Base-by-base conservation (phyloP, 1,140 invertebrate genomes). In the Macrocentrus cingulum region DNA sequence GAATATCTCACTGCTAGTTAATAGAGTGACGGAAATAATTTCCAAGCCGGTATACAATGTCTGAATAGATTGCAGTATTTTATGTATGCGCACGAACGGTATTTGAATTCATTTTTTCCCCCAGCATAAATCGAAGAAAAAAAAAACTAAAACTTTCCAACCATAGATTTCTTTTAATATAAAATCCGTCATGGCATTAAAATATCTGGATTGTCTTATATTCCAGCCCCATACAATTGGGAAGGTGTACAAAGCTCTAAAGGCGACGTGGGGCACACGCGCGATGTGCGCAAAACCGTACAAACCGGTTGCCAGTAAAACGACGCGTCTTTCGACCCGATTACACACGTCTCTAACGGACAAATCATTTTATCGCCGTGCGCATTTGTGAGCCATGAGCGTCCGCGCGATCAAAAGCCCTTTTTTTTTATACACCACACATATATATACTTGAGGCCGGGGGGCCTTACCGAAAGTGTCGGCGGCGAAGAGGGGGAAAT, bases 301-400 rank as follows among this genome's bases (percentile, higher is more conserved):
- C 42, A 62, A 62, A 62, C 60, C 60, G 60, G 60, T 62, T 55
- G 44, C 22, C 36, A 41, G 55, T 54, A 54, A 56, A 44, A 45
- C 42, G 42, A 54, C 37, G 50, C 50, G 52, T 22, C n/a, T n/a
- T n/a, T 42, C 56, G 61, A 62, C 56, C 61, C 52, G 52, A 59
- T 59, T 59, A 56, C 52, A 41, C 52, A 34, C 44, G 34, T 62
- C 49, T 56, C 53, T 62, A 62, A 62, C 61, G 61, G 61, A 62
- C 52, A 59, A 59, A 62, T 56, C 45, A 59, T 59, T 62, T 62
- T 56, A 62, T 54, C 56, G 34, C 45, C 48, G 29, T 29, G 48
- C 22, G 37, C 51, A 29, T 32, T 25, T 34, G 34, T 36, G 25
- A 32, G 23, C 4, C 20, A 15, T 50, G 50, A 13, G 20, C 29